phyloP scores from a whole-genome alignment of 2,888 invertebrate species.

The Koerneria pararmatus region DNA sequence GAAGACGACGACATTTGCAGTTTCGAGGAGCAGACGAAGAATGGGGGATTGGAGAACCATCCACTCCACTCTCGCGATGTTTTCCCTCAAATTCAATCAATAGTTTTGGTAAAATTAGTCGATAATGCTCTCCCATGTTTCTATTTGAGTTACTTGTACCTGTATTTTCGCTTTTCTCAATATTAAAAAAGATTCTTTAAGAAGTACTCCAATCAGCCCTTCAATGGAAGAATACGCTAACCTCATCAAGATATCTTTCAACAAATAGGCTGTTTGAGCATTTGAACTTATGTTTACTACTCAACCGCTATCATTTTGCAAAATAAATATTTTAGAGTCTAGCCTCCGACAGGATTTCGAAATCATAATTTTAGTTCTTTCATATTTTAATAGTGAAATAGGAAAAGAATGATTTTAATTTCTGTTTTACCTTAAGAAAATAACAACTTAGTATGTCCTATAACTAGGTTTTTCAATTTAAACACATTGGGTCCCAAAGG shows the following conservation, averaged over 20 bases:
- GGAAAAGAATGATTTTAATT: too few species aligned
- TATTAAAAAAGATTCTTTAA: neutral
- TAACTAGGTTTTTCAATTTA: neutral
- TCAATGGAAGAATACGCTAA: too few species aligned
- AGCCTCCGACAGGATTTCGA: too few species aligned
- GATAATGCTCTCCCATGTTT: neutral
- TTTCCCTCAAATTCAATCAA: slow-evolving; percentile 27
- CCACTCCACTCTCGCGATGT: slow-evolving; percentile 55
- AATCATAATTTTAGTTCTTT: too few species aligned
- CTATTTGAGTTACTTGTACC: neutral
- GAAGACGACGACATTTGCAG: slow-evolving; percentile 52
- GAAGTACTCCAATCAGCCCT: neutral
- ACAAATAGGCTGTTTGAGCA: too few species aligned
- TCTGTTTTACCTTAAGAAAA: too few species aligned
- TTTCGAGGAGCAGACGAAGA: slow-evolving; percentile 49
- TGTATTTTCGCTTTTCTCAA: neutral
- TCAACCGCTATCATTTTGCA: too few species aligned
- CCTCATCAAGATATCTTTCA: neutral
- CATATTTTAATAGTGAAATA: too few species aligned
- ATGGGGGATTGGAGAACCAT: slow-evolving; percentile 58
- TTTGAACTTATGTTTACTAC: too few species aligned
- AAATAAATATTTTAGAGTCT: too few species aligned
- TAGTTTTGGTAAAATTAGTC: neutral
- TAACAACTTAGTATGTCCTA: too few species aligned
- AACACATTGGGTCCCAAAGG: neutral